Conservation (phyloP, 2,888 invertebrate genomes). For the Phalera bucephala region DNA sequence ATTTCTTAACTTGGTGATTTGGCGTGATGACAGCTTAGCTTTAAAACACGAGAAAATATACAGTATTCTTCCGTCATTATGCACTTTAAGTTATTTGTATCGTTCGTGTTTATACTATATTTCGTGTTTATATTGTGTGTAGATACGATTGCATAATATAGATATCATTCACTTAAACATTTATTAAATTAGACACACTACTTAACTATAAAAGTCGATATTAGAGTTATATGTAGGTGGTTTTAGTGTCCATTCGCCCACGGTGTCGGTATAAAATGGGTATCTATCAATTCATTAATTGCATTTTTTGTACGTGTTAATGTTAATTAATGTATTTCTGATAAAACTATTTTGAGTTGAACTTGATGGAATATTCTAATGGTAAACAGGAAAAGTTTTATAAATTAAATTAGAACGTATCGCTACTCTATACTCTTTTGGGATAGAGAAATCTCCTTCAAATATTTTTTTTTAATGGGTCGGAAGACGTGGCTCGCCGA, state of each 20-base stretch:
- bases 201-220: slow-evolving; percentile 26
- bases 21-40: too few relatives aligned
- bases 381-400: background rate
- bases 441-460: too few relatives aligned
- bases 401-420: too few relatives aligned
- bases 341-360: slow-evolving; percentile 14
- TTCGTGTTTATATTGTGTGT: slow-evolving; percentile 11
- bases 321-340: slow-evolving; percentile 19
- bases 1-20: too few relatives aligned
- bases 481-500: too few relatives aligned
- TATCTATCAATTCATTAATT: slow-evolving; percentile 24
- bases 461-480: too few relatives aligned
- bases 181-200: slow-evolving; percentile 33
- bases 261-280: slow-evolving; percentile 9
- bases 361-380: slow-evolving; percentile 1
- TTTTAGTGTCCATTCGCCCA: slow-evolving; percentile 24
- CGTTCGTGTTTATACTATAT: background rate
- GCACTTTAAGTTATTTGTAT: background rate
- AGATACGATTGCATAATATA: slow-evolving; percentile 15
- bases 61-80: too few relatives aligned
- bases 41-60: too few relatives aligned
- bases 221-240: slow-evolving; percentile 27
- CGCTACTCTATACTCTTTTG: too few relatives aligned
- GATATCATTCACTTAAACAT: slow-evolving; percentile 29
- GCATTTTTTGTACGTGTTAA: slow-evolving; percentile 22